Percentiles rank a stretch among this genome's conserved stretches.
phyloP scores from a whole-genome alignment of 2,113 vertebrate species.

The Clarias macrocephalus region DNA sequence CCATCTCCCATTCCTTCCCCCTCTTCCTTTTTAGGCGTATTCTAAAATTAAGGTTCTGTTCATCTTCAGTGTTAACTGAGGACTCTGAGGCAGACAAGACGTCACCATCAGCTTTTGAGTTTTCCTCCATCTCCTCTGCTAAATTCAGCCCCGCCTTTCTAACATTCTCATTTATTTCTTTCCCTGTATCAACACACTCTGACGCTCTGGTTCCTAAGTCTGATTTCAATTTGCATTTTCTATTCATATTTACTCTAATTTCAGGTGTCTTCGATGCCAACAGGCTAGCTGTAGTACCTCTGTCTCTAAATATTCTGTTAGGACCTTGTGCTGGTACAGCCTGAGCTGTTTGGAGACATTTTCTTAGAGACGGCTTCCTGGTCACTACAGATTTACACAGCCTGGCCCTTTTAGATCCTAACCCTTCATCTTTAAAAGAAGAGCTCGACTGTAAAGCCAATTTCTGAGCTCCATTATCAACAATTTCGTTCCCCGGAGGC shows the following conservation, averaged over 20 bases:
- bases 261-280: background rate
- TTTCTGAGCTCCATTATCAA: background rate
- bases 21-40: constrained; percentile 72
- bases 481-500: background rate
- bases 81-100: constrained; percentile 11
- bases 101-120: background rate
- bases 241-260: background rate
- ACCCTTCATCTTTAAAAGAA: background rate
- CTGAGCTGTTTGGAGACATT: background rate
- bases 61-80: constrained; percentile 50
- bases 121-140: background rate
- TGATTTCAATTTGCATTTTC: constrained; percentile 19
- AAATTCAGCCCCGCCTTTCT: constrained; percentile 8
- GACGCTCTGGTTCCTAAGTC: background rate
- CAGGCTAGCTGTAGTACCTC: background rate
- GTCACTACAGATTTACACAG: constrained; percentile 29
- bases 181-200: background rate
- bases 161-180: constrained; percentile 46
- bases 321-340: background rate
- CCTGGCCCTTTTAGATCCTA: constrained; percentile 15
- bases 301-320: background rate
- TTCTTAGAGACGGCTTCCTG: constrained; percentile 24
- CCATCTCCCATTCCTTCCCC: constrained; percentile 74
- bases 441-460: background rate
- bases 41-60: constrained; percentile 64